These are phyloP conservation scores for Chauna torquata DNA, from an alignment of 2,113 vertebrate genomes.

Conservation along the genomic window DNA sequence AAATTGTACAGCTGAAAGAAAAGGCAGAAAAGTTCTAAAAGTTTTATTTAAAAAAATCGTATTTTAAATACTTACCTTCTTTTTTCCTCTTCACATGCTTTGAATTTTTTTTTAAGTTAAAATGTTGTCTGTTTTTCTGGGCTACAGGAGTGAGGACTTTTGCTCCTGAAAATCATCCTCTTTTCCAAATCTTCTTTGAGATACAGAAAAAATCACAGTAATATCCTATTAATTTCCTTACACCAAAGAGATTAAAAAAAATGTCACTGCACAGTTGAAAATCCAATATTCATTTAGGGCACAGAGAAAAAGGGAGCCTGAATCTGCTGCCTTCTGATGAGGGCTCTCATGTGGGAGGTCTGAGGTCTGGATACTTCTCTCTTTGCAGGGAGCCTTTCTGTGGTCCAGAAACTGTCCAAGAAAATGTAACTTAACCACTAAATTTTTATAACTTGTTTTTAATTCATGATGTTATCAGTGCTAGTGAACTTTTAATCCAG, in stretches of 20 bases:
- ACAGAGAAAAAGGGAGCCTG: neutral
- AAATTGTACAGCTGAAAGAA: neutral
- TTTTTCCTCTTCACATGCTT: rapidly evolving
- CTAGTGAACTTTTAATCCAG: neutral
- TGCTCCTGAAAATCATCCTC: neutral
- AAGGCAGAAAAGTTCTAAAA: neutral
- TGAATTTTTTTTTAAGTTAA: neutral
- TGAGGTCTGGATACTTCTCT: neutral
- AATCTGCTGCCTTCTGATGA: neutral
- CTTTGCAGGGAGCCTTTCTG: neutral
- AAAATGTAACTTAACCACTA: slow-evolving; percentile 6
- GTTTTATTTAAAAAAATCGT: neutral
- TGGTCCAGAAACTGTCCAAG: slow-evolving; percentile 4
- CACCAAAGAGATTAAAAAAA: neutral
- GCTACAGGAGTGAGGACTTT: neutral
- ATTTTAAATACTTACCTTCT: neutral
- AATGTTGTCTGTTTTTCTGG: neutral
- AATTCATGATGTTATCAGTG: neutral
- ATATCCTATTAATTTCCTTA: neutral
- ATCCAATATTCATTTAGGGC: neutral
- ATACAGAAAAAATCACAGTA: neutral
- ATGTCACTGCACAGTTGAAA: neutral
- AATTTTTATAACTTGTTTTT: slow-evolving; percentile 25
- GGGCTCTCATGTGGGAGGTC: neutral
- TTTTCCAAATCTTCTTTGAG: neutral